These are phyloP conservation scores for Pleuronectes platessa DNA, from an alignment of 2,113 vertebrate genomes.

Conservation along the genomic window DNA sequence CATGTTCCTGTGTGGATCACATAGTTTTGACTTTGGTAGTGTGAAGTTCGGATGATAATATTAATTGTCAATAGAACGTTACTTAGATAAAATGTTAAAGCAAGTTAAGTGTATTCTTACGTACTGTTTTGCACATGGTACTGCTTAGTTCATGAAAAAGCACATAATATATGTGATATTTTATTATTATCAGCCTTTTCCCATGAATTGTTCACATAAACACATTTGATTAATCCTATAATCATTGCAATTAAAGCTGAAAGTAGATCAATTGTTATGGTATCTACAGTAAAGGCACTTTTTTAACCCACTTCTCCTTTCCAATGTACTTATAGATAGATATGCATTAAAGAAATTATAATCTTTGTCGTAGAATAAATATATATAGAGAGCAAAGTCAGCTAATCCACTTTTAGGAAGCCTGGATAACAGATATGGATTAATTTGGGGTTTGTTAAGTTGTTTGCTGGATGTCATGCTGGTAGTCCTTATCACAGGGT, in stretches of 20 bases:
- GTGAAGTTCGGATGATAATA: too few species aligned
- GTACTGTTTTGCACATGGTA: neutral
- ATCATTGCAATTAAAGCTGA: neutral
- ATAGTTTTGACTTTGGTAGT: neutral
- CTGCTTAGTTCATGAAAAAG: neutral
- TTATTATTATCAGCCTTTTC: neutral
- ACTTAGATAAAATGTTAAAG: neutral
- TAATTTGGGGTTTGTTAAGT: constrained; percentile 45
- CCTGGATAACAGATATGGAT: too few species aligned
- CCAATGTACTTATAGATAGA: neutral
- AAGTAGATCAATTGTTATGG: neutral
- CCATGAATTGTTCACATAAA: neutral
- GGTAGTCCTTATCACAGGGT: constrained; percentile 80
- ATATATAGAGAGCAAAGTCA: neutral
- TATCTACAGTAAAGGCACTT: neutral
- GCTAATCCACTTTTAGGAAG: too few species aligned
- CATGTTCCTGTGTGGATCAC: constrained; percentile 1
- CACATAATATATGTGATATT: neutral
- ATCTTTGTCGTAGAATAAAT: neutral
- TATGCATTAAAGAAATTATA: neutral
- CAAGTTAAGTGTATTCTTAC: neutral
- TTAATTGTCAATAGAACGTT: too few species aligned
- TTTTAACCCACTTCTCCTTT: neutral
- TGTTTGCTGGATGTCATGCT: constrained; percentile 73
- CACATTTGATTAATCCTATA: neutral